Evolutionary conservation across 2,888 invertebrate species (phyloP).

Genomic region (Seira sanloemensis): DNA sequence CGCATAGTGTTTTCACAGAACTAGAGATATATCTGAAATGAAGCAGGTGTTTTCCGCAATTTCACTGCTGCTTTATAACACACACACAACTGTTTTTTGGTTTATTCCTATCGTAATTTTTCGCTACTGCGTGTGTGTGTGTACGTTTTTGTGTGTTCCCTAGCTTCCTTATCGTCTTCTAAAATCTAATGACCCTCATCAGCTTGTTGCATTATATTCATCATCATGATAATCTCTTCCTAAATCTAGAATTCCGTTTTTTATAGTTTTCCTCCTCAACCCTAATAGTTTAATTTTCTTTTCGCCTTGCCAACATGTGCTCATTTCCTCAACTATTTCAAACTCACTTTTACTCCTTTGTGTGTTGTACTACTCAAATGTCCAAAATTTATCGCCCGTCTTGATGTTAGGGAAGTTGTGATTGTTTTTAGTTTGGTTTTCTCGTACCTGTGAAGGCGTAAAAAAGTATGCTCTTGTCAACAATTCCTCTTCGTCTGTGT

Average conservation of each 20-base stretch:
- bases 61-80: neutral
- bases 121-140: neutral
- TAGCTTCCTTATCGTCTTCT: neutral
- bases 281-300: neutral
- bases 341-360: neutral
- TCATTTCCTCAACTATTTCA: neutral
- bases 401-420: neutral
- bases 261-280: neutral
- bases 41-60: neutral
- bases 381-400: neutral
- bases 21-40: too few species aligned
- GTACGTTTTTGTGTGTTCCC: neutral
- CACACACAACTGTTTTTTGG: neutral
- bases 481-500: neutral
- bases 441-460: neutral
- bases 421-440: neutral
- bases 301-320: slow-evolving; percentile 13
- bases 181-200: neutral
- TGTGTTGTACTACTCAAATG: neutral
- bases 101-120: neutral
- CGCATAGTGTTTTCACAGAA: neutral
- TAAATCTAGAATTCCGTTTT: neutral
- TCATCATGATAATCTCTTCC: neutral
- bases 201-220: neutral
- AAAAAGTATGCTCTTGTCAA: neutral